Evolutionary conservation across 2,113 vertebrate species (phyloP), one percentile per base, ranked within the genome.

Genomic region (Tyto alba): DNA sequence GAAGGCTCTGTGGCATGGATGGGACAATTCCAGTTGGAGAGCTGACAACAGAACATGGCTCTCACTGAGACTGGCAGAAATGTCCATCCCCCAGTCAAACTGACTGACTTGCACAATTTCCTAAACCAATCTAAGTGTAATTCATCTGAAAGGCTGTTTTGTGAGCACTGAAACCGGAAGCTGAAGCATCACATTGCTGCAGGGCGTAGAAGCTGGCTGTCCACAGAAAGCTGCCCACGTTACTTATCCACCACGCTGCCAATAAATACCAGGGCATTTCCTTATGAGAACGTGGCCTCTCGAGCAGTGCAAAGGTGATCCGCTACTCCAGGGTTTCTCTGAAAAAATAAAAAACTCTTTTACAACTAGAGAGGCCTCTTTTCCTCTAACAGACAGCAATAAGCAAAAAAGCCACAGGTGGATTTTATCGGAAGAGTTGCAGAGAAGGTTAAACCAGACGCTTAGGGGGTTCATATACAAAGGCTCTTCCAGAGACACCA

Each of bases 211-310:
- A 85, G 19, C 32, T 29, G 26, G 34, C 60, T 75, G 57, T 32
- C 27, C 20, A 18, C 9, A 21, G 66, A 62, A 36, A 27, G 23
- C 18, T 15, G 67, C 29, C 59, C 1, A 2, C 13, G 1, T 13
- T 26, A 6, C 32, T 55, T 29, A 64, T 7, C 48, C 48, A 67
- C 55, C 55, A 43, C 12, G 3, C 0, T 40, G 21, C 38, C 41
- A 67, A 14, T 3, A 6, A 63, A 14, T 3, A 5, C n/a, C 2
- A 7, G 3, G 3, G 45, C 9, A 10, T 20, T 41, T 34, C 62
- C 50, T 56, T 21, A 23, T 0, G 0, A 27, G n/a, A 45, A 77
- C 1, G 0, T 5, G 34, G 52, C 75, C 74, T 5, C 48, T 59
- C 14, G 6, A 56, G 30, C 59, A 62, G n/a, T 20, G n/a, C 79